Evolutionary conservation across 1,140 invertebrate species (phyloP).

Genomic region (Sweltsa coloradensis): DNA sequence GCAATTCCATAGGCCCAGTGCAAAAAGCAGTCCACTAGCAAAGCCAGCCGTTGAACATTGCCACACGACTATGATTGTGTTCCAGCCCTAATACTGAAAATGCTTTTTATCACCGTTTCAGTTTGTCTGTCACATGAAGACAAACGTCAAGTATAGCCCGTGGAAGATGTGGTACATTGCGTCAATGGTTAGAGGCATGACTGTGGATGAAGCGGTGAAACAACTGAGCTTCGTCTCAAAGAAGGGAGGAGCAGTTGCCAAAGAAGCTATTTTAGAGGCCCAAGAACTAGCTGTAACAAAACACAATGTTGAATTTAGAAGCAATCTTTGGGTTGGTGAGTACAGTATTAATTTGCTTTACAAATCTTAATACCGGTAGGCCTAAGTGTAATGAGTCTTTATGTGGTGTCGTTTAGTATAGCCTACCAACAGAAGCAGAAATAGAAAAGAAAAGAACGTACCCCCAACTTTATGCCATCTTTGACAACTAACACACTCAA

Average conservation of each 20-base stretch:
- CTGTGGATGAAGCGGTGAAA: constrained; percentile 85
- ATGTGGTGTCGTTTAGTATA: too few relatives aligned
- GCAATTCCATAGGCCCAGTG: too few relatives aligned
- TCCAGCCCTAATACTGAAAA: constrained; percentile 12
- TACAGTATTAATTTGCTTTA: too few relatives aligned
- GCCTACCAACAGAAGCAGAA: too few relatives aligned
- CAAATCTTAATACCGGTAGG: too few relatives aligned
- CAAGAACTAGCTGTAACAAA: constrained; percentile 72
- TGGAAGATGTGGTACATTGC: constrained; percentile 90
- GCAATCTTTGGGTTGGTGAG: constrained; percentile 93
- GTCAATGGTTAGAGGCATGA: constrained; percentile 74
- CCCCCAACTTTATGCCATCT: too few relatives aligned
- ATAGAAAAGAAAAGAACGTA: too few relatives aligned
- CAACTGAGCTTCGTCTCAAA: constrained; percentile 72
- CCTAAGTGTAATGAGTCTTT: too few relatives aligned
- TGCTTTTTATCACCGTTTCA: constrained; percentile 35
- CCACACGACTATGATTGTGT: too few relatives aligned
- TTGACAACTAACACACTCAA: too few relatives aligned
- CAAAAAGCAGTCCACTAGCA: too few relatives aligned
- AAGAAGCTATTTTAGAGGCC: constrained; percentile 76
- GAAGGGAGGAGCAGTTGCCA: constrained; percentile 71
- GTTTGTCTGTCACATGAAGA: constrained; percentile 74
- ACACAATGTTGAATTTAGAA: constrained; percentile 91
- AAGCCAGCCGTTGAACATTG: too few relatives aligned
- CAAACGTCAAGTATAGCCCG: constrained; percentile 79